Evolutionary conservation across 2,113 vertebrate species (phyloP).

Genomic region (Xiphias gladius): DNA sequence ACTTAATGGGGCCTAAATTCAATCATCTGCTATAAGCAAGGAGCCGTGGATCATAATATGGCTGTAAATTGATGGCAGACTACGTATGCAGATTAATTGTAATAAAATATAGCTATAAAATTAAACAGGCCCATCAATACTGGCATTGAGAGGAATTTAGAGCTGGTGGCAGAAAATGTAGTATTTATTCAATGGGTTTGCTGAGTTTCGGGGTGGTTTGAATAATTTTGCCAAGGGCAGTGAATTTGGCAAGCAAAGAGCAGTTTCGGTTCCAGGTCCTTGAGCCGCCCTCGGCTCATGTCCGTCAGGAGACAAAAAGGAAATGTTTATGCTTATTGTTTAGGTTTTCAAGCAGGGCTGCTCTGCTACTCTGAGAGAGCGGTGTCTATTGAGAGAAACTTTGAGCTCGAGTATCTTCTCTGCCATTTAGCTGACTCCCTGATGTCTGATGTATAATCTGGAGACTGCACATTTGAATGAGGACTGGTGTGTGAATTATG

Average conservation of each 20-base stretch:
- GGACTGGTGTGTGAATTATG: neutral
- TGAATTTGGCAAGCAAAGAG: constrained; percentile 47
- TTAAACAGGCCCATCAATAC: constrained; percentile 14
- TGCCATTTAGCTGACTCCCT: neutral
- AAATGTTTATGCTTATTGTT: constrained; percentile 52
- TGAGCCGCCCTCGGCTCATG: constrained; percentile 39
- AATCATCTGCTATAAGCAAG: constrained; percentile 7
- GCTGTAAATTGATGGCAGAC: constrained; percentile 4
- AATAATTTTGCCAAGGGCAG: constrained; percentile 62
- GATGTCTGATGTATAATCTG: neutral
- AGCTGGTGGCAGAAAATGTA: neutral
- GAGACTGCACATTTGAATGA: neutral
- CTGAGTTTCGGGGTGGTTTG: constrained; percentile 25
- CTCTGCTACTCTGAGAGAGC: neutral
- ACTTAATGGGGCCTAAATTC: neutral
- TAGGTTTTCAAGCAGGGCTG: constrained; percentile 3
- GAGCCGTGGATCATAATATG: constrained; percentile 9
- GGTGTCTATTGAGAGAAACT: neutral
- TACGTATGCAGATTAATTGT: constrained; percentile 17
- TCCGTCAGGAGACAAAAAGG: constrained; percentile 50
- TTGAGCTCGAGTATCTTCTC: neutral
- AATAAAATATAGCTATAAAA: constrained; percentile 44
- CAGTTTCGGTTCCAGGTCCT: constrained; percentile 51
- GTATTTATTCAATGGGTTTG: constrained; percentile 49
- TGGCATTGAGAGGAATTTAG: constrained; percentile 3